phyloP scores from a whole-genome alignment of 92 coral and sea anemone species.

The Chrysogorgia sp. region DNA sequence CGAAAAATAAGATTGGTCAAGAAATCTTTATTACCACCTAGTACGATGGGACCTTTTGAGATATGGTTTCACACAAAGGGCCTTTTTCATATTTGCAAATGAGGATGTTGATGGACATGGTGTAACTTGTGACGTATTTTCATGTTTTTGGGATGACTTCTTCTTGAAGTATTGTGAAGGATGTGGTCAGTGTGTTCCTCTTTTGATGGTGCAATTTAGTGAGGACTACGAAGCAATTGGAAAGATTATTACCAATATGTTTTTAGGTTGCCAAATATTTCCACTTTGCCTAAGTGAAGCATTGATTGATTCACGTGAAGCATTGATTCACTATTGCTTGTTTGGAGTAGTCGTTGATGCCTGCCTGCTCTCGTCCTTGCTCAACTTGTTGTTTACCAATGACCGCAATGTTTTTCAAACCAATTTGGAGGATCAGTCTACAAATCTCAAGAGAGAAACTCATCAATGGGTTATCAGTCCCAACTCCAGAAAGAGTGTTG shows the following conservation, averaged over 20 bases:
- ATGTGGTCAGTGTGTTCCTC: conserved; percentile 54
- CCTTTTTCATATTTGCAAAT: conserved; percentile 44
- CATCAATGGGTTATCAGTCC: conserved; percentile 51
- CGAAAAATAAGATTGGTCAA: conserved; percentile 3
- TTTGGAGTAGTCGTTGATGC: conserved; percentile 66
- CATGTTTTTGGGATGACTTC: conserved; percentile 63
- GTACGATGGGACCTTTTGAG: conserved; percentile 34
- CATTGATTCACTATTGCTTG: conserved; percentile 62
- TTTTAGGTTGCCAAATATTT: conserved; percentile 61
- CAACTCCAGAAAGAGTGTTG: conserved; percentile 43
- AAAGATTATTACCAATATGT: conserved; percentile 61
- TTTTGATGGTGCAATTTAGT: conserved; percentile 49
- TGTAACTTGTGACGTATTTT: conserved; percentile 64
- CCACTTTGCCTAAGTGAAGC: conserved; percentile 70
- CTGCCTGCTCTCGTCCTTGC: conserved; percentile 61
- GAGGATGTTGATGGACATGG: conserved; percentile 67
- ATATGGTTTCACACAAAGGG: conserved; percentile 31
- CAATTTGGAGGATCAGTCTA: conserved; percentile 13
- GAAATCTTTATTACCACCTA: background rate
- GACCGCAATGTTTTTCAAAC: conserved; percentile 52
- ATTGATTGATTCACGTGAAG: too few relatives aligned
- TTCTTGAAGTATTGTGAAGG: conserved; percentile 68
- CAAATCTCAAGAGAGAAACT: conserved; percentile 56
- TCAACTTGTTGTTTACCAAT: conserved; percentile 53
- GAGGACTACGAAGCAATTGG: conserved; percentile 63